Conservation (phyloP, 1,140 invertebrate genomes). For the Lamellibrachia luymesi region DNA sequence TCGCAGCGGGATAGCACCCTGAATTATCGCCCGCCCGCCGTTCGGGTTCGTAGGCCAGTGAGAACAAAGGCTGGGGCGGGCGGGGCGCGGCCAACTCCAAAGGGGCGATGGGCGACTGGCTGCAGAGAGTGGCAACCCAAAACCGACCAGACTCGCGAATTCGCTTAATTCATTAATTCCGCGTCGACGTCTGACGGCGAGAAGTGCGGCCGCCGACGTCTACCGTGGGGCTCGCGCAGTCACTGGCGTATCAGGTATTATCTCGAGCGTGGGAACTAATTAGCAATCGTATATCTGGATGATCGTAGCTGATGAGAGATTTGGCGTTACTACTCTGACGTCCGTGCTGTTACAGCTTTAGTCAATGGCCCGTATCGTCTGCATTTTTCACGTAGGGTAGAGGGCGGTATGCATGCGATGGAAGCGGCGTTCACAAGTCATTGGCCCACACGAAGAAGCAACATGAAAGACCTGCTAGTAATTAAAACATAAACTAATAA, state of each 20-base stretch:
- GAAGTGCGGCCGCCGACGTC: not conserved
- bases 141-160: not conserved
- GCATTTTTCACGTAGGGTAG: not conserved
- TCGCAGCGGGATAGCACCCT: not conserved
- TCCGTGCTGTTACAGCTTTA: not conserved
- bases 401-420: not conserved
- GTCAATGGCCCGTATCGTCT: not conserved
- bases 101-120: not conserved
- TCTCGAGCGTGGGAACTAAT: not conserved
- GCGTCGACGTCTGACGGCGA: not conserved
- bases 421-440: not conserved
- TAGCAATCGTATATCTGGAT: conserved; percentile 1
- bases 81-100: not conserved
- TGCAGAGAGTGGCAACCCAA: not conserved
- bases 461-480: not conserved
- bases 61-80: not conserved
- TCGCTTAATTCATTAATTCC: not conserved
- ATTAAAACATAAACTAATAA: not conserved
- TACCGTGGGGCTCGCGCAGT: not conserved
- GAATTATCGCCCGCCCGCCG: not conserved
- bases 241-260: not conserved
- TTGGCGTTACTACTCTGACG: not conserved
- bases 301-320: not conserved
- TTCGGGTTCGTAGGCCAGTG: not conserved
- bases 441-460: not conserved